Percentiles rank a stretch among this genome's conserved stretches.
Evolutionary conservation across 2,113 vertebrate species (phyloP).

Genomic region (Pitta sordida): DNA sequence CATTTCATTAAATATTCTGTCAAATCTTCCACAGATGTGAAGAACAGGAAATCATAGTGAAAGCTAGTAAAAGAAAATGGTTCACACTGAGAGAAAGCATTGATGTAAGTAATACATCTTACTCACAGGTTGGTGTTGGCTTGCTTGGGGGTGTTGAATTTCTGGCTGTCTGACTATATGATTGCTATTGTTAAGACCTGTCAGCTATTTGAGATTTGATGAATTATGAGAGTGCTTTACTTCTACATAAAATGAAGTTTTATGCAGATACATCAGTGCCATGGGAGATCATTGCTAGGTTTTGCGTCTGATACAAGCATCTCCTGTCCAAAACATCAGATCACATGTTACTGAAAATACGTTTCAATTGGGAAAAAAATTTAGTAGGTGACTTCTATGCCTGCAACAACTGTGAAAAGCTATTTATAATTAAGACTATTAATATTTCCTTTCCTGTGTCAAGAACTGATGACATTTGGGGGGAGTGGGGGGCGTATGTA

Average conservation of each 20-base stretch:
- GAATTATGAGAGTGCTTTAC: background rate
- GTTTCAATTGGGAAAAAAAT: background rate
- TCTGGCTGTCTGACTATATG: slow-evolving; percentile 3
- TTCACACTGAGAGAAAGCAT: background rate
- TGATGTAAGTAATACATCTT: background rate
- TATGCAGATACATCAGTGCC: background rate
- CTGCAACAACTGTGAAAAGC: background rate
- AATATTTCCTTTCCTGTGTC: background rate
- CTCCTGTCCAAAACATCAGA: background rate
- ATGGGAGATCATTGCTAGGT: background rate
- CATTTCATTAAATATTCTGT: background rate
- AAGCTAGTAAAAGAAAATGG: background rate
- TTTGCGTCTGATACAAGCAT: background rate
- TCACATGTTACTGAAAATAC: background rate
- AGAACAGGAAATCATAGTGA: background rate
- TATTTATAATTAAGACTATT: background rate
- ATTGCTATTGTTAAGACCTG: background rate
- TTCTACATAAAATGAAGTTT: background rate
- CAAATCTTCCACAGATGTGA: background rate
- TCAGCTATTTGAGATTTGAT: slow-evolving; percentile 14
- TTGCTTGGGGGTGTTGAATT: background rate
- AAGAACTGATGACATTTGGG: background rate
- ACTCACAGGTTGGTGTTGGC: background rate
- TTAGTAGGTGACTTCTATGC: background rate
- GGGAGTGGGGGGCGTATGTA: background rate